Evolutionary conservation across 1,140 invertebrate genomes (phyloP).

Genomic region (Drosophila tristis): DNA sequence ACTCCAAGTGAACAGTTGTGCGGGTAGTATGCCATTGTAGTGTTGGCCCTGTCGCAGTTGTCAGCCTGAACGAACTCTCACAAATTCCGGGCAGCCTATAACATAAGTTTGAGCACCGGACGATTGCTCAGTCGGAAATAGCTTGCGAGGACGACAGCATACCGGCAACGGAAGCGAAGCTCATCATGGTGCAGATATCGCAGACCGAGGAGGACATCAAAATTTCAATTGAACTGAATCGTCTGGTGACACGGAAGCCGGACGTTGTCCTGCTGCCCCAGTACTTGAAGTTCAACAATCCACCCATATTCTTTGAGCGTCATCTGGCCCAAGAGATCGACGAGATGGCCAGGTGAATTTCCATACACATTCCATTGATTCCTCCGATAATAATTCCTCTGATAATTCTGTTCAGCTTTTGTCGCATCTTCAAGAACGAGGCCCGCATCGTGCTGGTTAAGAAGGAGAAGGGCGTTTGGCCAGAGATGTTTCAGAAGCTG

Average conservation of each 20-base stretch:
- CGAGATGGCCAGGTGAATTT: constrained; percentile 63
- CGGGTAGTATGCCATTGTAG: constrained; percentile 16
- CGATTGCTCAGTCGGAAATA: constrained; percentile 24
- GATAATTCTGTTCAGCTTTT: constrained; percentile 47
- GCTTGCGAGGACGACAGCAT: constrained; percentile 27
- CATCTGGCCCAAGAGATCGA: constrained; percentile 76
- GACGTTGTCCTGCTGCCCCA: constrained; percentile 75
- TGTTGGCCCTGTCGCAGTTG: constrained; percentile 41
- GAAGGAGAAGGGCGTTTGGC: constrained; percentile 77
- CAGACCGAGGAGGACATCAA: constrained; percentile 82
- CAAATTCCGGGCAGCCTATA: constrained; percentile 13
- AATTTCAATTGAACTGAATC: constrained; percentile 79
- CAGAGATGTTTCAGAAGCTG: constrained; percentile 75
- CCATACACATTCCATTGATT: not conserved
- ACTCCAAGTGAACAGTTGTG: constrained; percentile 54
- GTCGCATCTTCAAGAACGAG: constrained; percentile 80
- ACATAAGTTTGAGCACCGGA: constrained; percentile 26
- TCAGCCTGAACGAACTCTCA: constrained; percentile 10
- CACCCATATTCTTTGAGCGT: constrained; percentile 80
- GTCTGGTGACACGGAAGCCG: constrained; percentile 77
- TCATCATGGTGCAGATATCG: constrained; percentile 79
- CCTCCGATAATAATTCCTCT: not conserved
- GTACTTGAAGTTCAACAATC: constrained; percentile 81
- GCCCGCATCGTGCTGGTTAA: constrained; percentile 80
- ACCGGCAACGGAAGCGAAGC: constrained; percentile 21